These are phyloP conservation scores for Podotricha telesiphe DNA, from an alignment of 2,888 invertebrate genomes.

Conservation along the genomic window DNA sequence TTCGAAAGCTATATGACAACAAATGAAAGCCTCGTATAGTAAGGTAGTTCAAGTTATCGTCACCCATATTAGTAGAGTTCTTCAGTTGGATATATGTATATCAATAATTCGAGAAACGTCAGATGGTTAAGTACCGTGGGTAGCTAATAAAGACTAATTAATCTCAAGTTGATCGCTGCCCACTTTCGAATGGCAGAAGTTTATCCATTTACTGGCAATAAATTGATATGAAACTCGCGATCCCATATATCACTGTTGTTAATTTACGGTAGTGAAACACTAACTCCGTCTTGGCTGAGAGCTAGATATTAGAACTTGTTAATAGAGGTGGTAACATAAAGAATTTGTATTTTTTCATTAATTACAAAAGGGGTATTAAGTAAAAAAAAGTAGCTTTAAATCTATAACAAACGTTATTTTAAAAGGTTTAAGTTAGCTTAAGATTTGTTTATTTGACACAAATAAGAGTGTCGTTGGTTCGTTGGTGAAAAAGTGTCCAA, in stretches of 20 bases:
- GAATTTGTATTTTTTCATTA: not conserved
- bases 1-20: not conserved
- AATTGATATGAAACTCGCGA: conserved; percentile 56
- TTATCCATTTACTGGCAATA: conserved; percentile 60
- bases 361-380: too few relatives aligned
- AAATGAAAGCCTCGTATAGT: not conserved
- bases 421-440: not conserved
- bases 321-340: conserved; percentile 31
- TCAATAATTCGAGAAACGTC: conserved; percentile 24
- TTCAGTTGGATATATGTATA: conserved; percentile 8
- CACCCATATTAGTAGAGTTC: not conserved
- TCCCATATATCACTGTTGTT: conserved; percentile 56
- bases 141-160: conserved; percentile 40
- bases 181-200: conserved; percentile 60
- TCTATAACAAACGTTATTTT: too few relatives aligned
- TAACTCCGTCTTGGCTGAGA: conserved; percentile 44
- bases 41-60: not conserved
- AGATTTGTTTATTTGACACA: too few relatives aligned
- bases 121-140: conserved; percentile 33
- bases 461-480: too few relatives aligned
- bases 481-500: too few relatives aligned
- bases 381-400: too few relatives aligned
- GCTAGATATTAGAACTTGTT: conserved; percentile 1
- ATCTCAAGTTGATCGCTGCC: conserved; percentile 28
- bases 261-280: conserved; percentile 53